These are phyloP conservation scores for Lomographa bimaculata DNA, from an alignment of 2,888 invertebrate genomes.

Conservation along the genomic window DNA sequence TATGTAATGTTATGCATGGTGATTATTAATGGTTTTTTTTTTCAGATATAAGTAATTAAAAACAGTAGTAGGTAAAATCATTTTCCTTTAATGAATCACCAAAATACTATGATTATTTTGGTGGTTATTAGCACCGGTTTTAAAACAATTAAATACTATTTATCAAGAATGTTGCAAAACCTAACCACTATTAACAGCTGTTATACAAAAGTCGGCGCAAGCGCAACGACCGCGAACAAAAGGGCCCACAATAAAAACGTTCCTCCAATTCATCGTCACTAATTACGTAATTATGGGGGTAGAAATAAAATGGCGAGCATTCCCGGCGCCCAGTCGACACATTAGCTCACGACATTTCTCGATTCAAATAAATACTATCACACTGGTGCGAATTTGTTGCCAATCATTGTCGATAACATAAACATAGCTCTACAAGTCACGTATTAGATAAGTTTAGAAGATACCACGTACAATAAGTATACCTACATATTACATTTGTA, in stretches of 20 bases:
- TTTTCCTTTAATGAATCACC: too few species aligned
- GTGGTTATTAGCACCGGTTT: too few species aligned
- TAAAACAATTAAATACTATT: too few species aligned
- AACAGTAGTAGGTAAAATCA: too few species aligned
- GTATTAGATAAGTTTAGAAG: too few species aligned
- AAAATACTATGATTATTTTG: too few species aligned
- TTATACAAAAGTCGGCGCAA: constrained; percentile 60
- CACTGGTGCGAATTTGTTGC: constrained; percentile 2
- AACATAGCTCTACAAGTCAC: too few species aligned
- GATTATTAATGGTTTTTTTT: too few species aligned
- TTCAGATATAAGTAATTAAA: too few species aligned
- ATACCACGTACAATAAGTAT: too few species aligned
- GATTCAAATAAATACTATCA: constrained; percentile 30
- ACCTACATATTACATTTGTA: too few species aligned
- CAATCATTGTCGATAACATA: constrained; percentile 5
- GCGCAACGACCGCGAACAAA: constrained; percentile 68
- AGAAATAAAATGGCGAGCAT: constrained; percentile 73
- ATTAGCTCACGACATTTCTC: constrained; percentile 73
- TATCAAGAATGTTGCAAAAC: constrained; percentile 56
- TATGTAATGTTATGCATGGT: too few species aligned
- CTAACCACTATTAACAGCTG: constrained; percentile 68
- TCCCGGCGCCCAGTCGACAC: constrained; percentile 70
- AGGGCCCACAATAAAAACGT: constrained; percentile 70
- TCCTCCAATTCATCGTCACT: constrained; percentile 78
- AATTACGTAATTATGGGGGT: constrained; percentile 81